Conservation (phyloP, 2,797 vertebrate species). For the Kryptolebias ocellatus region DNA sequence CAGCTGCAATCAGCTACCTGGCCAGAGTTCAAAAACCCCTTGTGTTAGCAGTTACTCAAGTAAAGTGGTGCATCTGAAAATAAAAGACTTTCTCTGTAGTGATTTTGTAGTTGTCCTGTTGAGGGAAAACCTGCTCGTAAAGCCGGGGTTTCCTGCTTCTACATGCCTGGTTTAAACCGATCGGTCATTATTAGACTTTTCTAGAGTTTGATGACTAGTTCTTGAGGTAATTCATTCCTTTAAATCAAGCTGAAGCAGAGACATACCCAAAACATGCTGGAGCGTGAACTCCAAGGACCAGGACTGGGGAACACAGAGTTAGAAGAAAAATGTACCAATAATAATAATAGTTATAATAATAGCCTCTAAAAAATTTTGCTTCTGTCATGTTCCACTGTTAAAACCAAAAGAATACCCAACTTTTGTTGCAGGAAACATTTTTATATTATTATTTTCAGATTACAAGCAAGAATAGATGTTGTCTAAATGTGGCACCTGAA, state of each 20-base stretch:
- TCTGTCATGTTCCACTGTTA: too few relatives aligned
- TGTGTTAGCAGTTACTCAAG: conserved; percentile 42
- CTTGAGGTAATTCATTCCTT: not conserved
- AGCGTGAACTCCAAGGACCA: not conserved
- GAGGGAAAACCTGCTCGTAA: not conserved
- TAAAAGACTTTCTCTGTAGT: conserved; percentile 17
- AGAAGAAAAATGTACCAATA: too few relatives aligned
- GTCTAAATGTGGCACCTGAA: too few relatives aligned
- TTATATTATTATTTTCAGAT: too few relatives aligned
- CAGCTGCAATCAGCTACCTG: conserved; percentile 48
- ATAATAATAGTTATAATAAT: too few relatives aligned
- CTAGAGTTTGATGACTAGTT: not conserved
- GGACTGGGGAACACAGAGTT: too few relatives aligned
- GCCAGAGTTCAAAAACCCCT: conserved; percentile 39
- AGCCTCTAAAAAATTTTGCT: too few relatives aligned
- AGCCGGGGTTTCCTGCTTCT: not conserved
- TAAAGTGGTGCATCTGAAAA: conserved; percentile 42
- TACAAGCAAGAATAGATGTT: too few relatives aligned
- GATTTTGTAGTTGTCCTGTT: conserved; percentile 24
- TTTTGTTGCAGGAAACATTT: too few relatives aligned
- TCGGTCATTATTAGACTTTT: not conserved
- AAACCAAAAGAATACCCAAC: too few relatives aligned
- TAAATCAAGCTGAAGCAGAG: not conserved
- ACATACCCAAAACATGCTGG: not conserved
- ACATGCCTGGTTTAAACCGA: not conserved